Evolutionary conservation across 2,797 vertebrate genomes (phyloP).

Genomic region (Lithobates pipiens): DNA sequence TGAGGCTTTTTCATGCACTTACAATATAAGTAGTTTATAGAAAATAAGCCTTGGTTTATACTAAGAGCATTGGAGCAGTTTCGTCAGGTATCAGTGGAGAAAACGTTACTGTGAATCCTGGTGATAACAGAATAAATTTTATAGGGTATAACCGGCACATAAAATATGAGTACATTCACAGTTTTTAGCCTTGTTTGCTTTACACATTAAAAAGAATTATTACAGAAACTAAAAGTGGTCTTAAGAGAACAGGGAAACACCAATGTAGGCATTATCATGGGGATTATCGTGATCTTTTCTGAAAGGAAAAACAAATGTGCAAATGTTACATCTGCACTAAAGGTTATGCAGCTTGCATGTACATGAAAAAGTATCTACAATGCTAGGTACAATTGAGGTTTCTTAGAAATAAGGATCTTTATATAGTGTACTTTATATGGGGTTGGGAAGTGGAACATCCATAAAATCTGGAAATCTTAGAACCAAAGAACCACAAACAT

Average conservation of each 20-base stretch:
- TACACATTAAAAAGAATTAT: background rate
- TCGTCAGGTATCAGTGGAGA: background rate
- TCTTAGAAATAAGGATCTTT: no score
- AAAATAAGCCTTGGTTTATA: background rate
- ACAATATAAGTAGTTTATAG: constrained; percentile 9
- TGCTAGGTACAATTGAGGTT: no score
- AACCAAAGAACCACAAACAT: no score
- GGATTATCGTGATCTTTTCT: no score
- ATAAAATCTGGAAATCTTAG: no score
- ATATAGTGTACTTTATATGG: no score
- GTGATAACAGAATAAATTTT: background rate
- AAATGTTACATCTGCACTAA: background rate
- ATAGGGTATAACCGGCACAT: background rate
- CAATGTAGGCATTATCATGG: background rate
- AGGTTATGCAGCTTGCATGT: background rate
- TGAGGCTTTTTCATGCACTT: background rate
- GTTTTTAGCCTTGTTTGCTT: background rate
- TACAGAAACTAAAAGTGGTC: no score
- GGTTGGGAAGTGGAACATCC: no score
- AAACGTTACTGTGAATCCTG: background rate
- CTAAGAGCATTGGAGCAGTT: background rate
- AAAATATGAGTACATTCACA: background rate
- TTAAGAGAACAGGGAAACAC: background rate
- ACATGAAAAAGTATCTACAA: no score
- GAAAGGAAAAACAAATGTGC: background rate